A percentile compares a stretch with the other conserved stretches of the same genome.
Evolutionary conservation across 2,888 invertebrate species (phyloP).

Genomic region (Chymomyza procnemis): DNA sequence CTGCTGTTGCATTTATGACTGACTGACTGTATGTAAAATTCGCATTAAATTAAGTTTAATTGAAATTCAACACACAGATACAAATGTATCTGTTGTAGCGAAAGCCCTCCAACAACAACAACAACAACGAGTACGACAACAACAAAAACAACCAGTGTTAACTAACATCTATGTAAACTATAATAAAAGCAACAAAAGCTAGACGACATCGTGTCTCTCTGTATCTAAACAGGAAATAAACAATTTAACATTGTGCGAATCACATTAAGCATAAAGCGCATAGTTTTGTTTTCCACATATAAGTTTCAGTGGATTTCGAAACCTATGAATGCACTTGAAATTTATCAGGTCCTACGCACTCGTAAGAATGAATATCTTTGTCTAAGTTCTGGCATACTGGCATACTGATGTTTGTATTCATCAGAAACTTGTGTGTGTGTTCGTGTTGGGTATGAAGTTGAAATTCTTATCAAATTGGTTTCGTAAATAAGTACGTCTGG

Average conservation of each 20-base stretch:
- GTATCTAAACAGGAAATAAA: constrained; percentile 53
- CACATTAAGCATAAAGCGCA: background rate
- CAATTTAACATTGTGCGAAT: constrained; percentile 55
- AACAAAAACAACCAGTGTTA: background rate
- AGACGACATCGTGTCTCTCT: constrained; percentile 4
- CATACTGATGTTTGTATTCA: background rate
- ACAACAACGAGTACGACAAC: too few species aligned
- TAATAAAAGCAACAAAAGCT: constrained; percentile 23
- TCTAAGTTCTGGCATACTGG: background rate
- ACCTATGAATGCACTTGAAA: background rate
- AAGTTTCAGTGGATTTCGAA: background rate
- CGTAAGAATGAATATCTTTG: background rate
- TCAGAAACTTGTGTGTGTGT: too few species aligned
- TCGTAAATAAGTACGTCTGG: background rate
- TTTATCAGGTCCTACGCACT: background rate
- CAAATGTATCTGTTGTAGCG: constrained; percentile 2
- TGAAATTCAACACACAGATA: constrained; percentile 51
- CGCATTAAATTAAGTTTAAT: constrained; percentile 64
- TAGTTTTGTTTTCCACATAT: background rate
- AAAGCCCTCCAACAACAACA: background rate
- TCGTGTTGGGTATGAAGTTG: too few species aligned
- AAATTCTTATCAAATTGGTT: background rate
- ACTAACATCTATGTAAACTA: background rate
- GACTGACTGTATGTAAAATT: constrained; percentile 48
- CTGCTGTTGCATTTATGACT: constrained; percentile 16